Evolutionary conservation across 1,140 invertebrate species (phyloP), one percentile per base, ranked within the genome.

Genomic region (Bursaphelenchus mucronatus): DNA sequence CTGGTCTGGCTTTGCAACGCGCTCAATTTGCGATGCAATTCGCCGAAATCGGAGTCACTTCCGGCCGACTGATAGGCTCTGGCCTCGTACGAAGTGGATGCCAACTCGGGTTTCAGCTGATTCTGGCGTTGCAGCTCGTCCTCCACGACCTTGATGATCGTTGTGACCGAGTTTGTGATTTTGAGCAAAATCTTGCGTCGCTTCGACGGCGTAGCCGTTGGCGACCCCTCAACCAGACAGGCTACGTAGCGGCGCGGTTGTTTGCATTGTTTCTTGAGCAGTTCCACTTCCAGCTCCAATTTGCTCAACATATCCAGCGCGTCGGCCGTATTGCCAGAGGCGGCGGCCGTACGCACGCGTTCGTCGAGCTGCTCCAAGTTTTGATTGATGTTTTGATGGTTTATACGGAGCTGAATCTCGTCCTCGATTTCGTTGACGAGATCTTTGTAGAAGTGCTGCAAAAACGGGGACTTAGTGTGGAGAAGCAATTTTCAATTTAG

Each of bases 71-170:
- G 13, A 44, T 59, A n/a, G 6, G 11, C 19, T 2, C 19, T 9
- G 4, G 11, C 41, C 52, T 59, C 40, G 41, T 59, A 13, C 46
- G 21, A n/a, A 30, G 30, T 30, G 30, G 30, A 30, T 5, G 30
- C 2, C 30, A 30, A 5, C 30, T 15, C n/a, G 2, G 13, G 54
- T 6, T 55, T 55, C 54, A n/a, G 13, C 54, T n/a, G n/a, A n/a
- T 55, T 21, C 30, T 59, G 57, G 2, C 57, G 57, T 43, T 59
- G 13, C 13, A 59, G 13, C 15, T 39, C 59, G 9, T 62, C 59
- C 30, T 62, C 59, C 15, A 62, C 47, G 21, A 62, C 59, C 11
- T 41, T 17, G 10, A 62, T 62, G 17, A 62, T 62, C 13, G 59
- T 62, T 3, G 59, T 62, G 43, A 62, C 59, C 3, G 9, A 30